These are phyloP conservation scores for Philopotamus ludificatus DNA, from an alignment of 1,140 invertebrate species.

Conservation along the genomic window DNA sequence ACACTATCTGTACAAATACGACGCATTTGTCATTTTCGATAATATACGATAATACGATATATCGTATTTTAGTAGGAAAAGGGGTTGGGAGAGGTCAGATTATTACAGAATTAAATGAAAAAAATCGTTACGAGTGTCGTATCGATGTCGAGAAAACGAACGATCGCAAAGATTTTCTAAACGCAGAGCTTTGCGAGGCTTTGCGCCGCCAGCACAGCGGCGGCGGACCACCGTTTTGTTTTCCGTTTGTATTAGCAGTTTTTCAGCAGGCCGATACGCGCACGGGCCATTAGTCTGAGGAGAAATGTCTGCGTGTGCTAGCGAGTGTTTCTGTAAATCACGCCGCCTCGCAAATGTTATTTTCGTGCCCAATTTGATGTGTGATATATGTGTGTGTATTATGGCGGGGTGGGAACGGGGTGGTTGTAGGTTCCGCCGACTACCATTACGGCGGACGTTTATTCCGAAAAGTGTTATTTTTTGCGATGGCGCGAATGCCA, in stretches of 20 bases:
- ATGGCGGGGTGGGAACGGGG: slow-evolving; percentile 19
- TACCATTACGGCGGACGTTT: slow-evolving; percentile 37
- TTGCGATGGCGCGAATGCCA: slow-evolving; percentile 25
- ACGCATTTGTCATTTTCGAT: no score
- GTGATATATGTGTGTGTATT: slow-evolving; percentile 38
- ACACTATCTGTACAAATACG: no score
- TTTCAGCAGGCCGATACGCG: slow-evolving; percentile 33
- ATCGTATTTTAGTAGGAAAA: no score
- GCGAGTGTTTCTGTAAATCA: slow-evolving; percentile 40
- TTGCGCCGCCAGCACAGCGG: slow-evolving; percentile 3
- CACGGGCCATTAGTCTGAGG: slow-evolving; percentile 39
- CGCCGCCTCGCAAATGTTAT: slow-evolving; percentile 37
- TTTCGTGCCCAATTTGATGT: slow-evolving; percentile 43
- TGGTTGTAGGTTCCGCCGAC: slow-evolving; percentile 33
- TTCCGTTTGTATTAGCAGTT: slow-evolving; percentile 31
- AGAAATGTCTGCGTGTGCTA: slow-evolving; percentile 40
- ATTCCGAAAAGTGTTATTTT: slow-evolving; percentile 24
- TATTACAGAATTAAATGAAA: no score
- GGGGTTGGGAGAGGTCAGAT: no score
- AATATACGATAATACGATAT: no score
- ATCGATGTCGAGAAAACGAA: no score
- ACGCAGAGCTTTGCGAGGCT: no score
- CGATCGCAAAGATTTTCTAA: neutral
- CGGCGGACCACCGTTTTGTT: slow-evolving; percentile 34
- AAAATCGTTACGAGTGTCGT: no score